Conservation (phyloP, 1,140 invertebrate genomes). For the Scaptomyza graminum region DNA sequence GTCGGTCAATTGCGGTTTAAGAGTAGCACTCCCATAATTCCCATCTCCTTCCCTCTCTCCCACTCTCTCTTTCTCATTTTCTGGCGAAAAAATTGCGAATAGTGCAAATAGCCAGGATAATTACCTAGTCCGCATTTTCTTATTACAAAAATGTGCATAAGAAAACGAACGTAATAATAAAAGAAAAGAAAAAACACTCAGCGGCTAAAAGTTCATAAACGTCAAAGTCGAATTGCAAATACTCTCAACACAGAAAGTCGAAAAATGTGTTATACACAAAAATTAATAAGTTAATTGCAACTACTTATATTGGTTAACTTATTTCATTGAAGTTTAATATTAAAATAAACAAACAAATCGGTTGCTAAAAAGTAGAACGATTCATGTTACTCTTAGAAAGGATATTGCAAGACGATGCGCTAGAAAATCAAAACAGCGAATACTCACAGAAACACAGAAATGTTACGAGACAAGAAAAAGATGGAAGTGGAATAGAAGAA, state of each 20-base stretch:
- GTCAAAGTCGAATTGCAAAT: not conserved
- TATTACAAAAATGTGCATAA: conserved; percentile 80
- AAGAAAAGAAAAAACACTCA: conserved; percentile 58
- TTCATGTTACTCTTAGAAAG: not conserved
- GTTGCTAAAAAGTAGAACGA: too few relatives aligned
- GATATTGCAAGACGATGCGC: conserved; percentile 7
- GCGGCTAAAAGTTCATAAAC: not conserved
- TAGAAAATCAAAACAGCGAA: conserved; percentile 25
- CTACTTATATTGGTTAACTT: too few relatives aligned
- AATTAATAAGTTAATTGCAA: too few relatives aligned
- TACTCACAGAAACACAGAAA: conserved; percentile 5
- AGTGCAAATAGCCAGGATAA: conserved; percentile 79
- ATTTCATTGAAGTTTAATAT: too few relatives aligned
- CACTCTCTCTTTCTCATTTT: not conserved
- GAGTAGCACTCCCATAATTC: conserved; percentile 9
- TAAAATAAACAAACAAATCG: too few relatives aligned
- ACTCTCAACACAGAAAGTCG: not conserved
- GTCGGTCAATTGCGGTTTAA: conserved; percentile 80
- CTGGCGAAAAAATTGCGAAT: conserved; percentile 64
- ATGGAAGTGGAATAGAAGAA: not conserved
- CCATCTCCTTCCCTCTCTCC: not conserved
- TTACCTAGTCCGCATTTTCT: conserved; percentile 81
- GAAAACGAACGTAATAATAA: conserved; percentile 68
- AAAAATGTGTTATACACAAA: too few relatives aligned
- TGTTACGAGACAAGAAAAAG: conserved; percentile 14